These are phyloP conservation scores for Limnodromus scolopaceus DNA, from an alignment of 2,797 vertebrate genomes.

Conservation along the genomic window DNA sequence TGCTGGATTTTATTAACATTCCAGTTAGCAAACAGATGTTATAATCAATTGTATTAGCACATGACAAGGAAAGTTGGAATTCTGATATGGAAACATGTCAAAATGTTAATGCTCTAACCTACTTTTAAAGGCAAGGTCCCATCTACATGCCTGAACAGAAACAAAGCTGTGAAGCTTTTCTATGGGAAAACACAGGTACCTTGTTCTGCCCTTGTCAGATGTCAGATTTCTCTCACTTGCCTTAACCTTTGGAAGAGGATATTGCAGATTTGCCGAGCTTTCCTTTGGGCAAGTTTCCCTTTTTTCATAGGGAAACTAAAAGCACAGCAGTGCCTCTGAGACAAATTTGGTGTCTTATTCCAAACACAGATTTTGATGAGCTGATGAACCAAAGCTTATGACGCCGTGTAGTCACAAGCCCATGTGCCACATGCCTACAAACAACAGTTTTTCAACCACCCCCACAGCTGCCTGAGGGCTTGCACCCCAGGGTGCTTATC, in stretches of 20 bases:
- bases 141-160: not conserved
- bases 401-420: not conserved
- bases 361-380: not conserved
- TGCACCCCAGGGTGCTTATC: not conserved
- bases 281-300: not conserved
- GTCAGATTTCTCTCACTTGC: not conserved
- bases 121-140: not conserved
- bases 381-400: not conserved
- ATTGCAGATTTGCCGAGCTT: not conserved
- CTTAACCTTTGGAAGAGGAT: not conserved
- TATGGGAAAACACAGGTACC: not conserved
- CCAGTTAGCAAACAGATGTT: conserved; percentile 22
- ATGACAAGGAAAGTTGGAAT: not conserved
- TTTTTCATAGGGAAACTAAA: not conserved
- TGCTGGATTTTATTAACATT: conserved; percentile 8
- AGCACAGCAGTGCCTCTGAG: not conserved
- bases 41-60: not conserved
- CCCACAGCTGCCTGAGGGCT: rapidly evolving
- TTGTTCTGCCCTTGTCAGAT: not conserved
- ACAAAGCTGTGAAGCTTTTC: not conserved
- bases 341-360: not conserved
- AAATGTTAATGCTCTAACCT: not conserved
- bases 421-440: not conserved
- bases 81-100: not conserved
- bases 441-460: not conserved